Conservation (phyloP, 2,888 invertebrate genomes). For the Mythimna loreyi region DNA sequence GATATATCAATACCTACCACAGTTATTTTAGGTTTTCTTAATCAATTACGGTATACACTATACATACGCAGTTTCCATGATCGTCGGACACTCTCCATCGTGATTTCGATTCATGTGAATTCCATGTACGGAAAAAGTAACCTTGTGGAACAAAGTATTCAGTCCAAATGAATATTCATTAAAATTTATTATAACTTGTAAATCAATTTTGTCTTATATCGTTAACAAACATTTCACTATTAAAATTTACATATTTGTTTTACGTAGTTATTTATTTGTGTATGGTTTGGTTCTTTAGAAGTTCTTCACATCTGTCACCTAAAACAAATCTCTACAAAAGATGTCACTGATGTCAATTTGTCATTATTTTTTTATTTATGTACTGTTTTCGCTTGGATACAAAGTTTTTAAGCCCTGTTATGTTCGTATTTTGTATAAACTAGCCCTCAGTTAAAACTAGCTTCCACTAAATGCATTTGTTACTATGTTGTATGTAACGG, state of each 20-base stretch:
- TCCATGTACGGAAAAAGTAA: slow-evolving; percentile 72
- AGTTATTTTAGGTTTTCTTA: not conserved
- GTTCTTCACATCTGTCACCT: slow-evolving; percentile 39
- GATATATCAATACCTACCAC: not conserved
- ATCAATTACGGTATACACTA: slow-evolving; percentile 10
- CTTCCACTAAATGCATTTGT: no score
- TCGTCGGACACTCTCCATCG: slow-evolving; percentile 91
- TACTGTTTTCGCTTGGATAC: not conserved
- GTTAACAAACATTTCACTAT: slow-evolving; percentile 31
- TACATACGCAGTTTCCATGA: slow-evolving; percentile 96
- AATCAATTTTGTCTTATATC: slow-evolving; percentile 16
- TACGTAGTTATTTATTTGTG: slow-evolving; percentile 50
- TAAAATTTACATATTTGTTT: slow-evolving; percentile 58
- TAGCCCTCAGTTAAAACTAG: no score
- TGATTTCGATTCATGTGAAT: slow-evolving; percentile 67
- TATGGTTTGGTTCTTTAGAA: slow-evolving; percentile 23
- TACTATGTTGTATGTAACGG: no score
- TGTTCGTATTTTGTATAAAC: no score
- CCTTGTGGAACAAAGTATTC: slow-evolving; percentile 60
- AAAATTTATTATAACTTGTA: slow-evolving; percentile 12
- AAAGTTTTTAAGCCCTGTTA: not conserved
- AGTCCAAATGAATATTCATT: slow-evolving; percentile 21
- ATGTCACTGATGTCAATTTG: slow-evolving; percentile 19
- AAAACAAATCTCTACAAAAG: slow-evolving; percentile 6
- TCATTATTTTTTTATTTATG: slow-evolving; percentile 2